Evolutionary conservation across 2,888 invertebrate species (phyloP).

Genomic region (Ochropleura plecta): DNA sequence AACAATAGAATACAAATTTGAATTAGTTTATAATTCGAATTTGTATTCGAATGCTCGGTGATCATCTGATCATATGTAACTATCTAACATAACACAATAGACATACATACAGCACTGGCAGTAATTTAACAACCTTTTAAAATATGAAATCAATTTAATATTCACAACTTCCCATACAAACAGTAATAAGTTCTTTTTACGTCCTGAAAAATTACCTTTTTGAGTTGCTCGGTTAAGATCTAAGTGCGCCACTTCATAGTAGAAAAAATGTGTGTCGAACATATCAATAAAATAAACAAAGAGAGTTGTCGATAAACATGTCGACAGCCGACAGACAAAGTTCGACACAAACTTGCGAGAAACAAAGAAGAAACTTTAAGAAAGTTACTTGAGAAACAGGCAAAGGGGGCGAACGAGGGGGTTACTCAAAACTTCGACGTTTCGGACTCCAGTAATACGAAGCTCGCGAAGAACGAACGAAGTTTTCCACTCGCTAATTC

Average conservation of each 20-base stretch:
- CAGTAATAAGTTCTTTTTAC: no score
- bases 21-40: no score
- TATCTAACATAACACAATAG: no score
- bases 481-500: slow-evolving; percentile 88
- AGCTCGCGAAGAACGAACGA: slow-evolving; percentile 73
- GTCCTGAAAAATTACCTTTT: no score
- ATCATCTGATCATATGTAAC: no score
- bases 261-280: slow-evolving; percentile 36
- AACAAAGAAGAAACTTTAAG: slow-evolving; percentile 86
- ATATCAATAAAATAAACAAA: slow-evolving; percentile 62
- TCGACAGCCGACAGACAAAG: slow-evolving; percentile 80
- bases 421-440: slow-evolving; percentile 86
- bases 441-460: slow-evolving; percentile 83
- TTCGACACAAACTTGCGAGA: slow-evolving; percentile 80
- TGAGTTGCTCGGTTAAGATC: no score
- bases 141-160: no score
- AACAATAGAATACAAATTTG: no score
- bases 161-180: no score
- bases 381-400: slow-evolving; percentile 82
- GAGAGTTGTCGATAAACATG: slow-evolving; percentile 81
- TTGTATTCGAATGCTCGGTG: no score
- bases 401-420: slow-evolving; percentile 75
- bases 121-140: no score
- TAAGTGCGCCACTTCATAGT: background rate
- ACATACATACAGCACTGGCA: no score